Base-by-base conservation (phyloP, 64 coral and sea anemone genomes). In the Stichodactyla mertensii region DNA sequence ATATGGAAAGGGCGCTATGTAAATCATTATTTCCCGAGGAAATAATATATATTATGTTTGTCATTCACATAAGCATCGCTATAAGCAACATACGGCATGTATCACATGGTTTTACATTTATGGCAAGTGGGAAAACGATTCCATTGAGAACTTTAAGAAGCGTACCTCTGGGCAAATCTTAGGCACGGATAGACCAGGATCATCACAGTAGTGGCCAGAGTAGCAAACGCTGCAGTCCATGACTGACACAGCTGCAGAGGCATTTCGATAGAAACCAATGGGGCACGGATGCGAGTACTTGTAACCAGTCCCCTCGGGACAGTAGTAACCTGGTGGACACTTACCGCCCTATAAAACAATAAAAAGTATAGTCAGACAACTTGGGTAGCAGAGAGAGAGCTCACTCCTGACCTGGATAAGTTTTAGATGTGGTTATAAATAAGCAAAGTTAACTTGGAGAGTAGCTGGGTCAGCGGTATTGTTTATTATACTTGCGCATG, bases 221-320 rank as follows among this genome's bases (percentile, higher is more conserved):
- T 85, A 88, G 85, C 97, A 99, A 31, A 99, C 97, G 54, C 90
- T 95, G 64, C 97, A 99, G 67, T 99, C 97, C 86, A 89, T 90
- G 8, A 95, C 91, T 5, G 92, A 92, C 20, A 95, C 81, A 14
- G 93, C 93, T 27, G 97, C 90, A 77, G 97, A 99, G 16, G 91
- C 90, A 57, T 95, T 95, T 31, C 97, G 91, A 82, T 99, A 99
- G 86, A 95, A 99, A 51, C 97, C 97, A 61, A 84, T 82, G 5
- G 93, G 97, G 81, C 97, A 99, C 13, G 93, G 93, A 55, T 92
- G 16, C 45, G 90, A 57, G 82, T 90, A 86, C 74, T 85, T 99
- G 52, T 95, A 88, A 2, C 93, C 97, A 79, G 97, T 99, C 64
- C 89, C 90, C 89, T 90, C 85, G 10, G 90, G 92, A 83, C 97